A percentile compares a stretch with the other conserved stretches of the same genome.
phyloP scores from a whole-genome alignment of 2,888 invertebrate species.

The Megaustenia siamemsis region DNA sequence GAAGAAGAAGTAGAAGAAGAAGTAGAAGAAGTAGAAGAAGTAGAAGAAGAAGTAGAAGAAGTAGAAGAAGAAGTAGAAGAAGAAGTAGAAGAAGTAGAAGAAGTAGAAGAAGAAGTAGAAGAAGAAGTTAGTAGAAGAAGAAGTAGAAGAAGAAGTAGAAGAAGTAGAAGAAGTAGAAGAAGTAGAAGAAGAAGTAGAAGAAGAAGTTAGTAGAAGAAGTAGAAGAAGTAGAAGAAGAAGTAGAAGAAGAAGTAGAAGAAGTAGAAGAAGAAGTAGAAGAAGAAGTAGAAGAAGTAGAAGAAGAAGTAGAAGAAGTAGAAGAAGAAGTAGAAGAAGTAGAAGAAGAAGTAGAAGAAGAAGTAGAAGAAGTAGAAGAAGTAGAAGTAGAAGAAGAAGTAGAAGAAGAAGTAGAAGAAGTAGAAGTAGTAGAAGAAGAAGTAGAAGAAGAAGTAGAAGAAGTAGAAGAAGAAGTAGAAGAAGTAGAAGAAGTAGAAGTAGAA shows the following conservation, averaged over 20 bases:
- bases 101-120: conserved; percentile 6
- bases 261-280: conserved; percentile 21
- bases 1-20: conserved; percentile 17
- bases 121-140: no score
- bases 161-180: conserved; percentile 3
- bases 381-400: no score
- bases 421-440: no score
- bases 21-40: conserved; percentile 13
- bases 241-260: conserved; percentile 23
- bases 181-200: conserved; percentile 6
- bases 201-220: no score
- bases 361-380: no score
- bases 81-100: conserved; percentile 13
- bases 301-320: conserved; percentile 2
- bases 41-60: conserved; percentile 3
- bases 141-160: conserved; percentile 17
- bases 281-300: conserved; percentile 16
- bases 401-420: no score
- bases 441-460: not conserved
- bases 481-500: conserved; percentile 21
- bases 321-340: not conserved
- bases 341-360: no score
- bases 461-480: conserved; percentile 1
- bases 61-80: conserved; percentile 9
- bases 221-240: conserved; percentile 24